A percentile compares a stretch with the other conserved stretches of the same genome.
phyloP scores from a whole-genome alignment of 2,888 invertebrate genomes.

The Ichneumoninae sp. region DNA sequence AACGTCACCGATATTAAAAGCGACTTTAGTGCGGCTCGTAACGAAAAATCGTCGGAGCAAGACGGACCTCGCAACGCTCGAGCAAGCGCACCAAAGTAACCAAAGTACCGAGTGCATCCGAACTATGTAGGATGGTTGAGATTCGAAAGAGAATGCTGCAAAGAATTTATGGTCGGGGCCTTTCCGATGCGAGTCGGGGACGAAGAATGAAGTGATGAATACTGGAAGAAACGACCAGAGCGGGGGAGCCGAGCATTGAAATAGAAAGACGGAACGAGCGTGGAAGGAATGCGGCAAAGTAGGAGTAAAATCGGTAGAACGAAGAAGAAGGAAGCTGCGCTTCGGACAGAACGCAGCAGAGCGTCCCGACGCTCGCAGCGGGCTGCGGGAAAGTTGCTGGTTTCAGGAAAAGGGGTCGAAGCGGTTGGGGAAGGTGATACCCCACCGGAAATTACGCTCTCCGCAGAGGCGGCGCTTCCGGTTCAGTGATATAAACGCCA shows the following conservation, averaged over 20 bases:
- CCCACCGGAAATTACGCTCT: constrained; percentile 80
- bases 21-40: constrained; percentile 39
- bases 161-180: constrained; percentile 73
- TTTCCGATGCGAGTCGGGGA: constrained; percentile 34
- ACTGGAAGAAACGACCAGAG: constrained; percentile 6
- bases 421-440: constrained; percentile 70
- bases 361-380: constrained; percentile 30
- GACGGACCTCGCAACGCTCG: neutral
- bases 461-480: constrained; percentile 74
- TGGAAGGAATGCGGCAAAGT: neutral
- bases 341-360: constrained; percentile 30
- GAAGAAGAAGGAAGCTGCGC: constrained; percentile 16
- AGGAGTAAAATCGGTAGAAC: constrained; percentile 9
- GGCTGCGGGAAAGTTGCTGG: constrained; percentile 36
- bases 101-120: neutral
- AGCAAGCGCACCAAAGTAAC: neutral
- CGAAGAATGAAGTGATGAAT: constrained; percentile 33
- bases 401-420: constrained; percentile 32
- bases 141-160: constrained; percentile 42
- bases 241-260: neutral
- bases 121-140: neutral
- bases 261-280: neutral
- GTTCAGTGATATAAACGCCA: constrained; percentile 73
- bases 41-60: constrained; percentile 28
- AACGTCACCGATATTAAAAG: constrained; percentile 1